phyloP scores from a whole-genome alignment of 30 jellyfish, hydroid and myxozoan species.

The Mastigias papua region DNA sequence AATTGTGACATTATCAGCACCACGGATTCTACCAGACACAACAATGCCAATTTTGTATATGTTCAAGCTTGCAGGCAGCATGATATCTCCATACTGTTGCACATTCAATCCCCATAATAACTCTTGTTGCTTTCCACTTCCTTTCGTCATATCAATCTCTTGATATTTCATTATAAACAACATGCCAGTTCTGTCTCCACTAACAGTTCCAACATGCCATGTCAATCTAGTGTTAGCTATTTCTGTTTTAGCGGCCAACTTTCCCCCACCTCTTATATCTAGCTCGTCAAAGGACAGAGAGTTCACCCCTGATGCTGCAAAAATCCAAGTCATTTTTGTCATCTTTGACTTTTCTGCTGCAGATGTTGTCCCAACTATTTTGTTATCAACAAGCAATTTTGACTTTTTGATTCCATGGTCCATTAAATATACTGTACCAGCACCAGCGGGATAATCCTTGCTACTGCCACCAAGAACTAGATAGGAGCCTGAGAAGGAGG shows the following conservation, averaged over 20 bases:
- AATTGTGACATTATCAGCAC: slow-evolving; percentile 72
- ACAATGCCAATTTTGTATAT: slow-evolving; percentile 61
- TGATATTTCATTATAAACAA: slow-evolving; percentile 59
- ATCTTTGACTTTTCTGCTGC: slow-evolving; percentile 36
- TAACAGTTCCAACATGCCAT: slow-evolving; percentile 63
- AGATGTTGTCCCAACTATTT: slow-evolving; percentile 14
- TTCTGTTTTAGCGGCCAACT: slow-evolving; percentile 62
- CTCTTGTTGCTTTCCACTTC: slow-evolving; percentile 44
- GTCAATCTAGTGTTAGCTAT: slow-evolving; percentile 38
- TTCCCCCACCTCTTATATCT: slow-evolving; percentile 72
- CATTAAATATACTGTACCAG: slow-evolving; percentile 66
- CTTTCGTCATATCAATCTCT: slow-evolving; percentile 69
- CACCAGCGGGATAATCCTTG: slow-evolving; percentile 66
- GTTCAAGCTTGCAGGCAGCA: slow-evolving; percentile 43
- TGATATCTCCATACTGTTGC: slow-evolving; percentile 56
- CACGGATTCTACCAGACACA: slow-evolving; percentile 68
- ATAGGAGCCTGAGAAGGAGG: slow-evolving; percentile 61
- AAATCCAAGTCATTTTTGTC: slow-evolving; percentile 72
- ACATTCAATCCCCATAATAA: slow-evolving; percentile 71
- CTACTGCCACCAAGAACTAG: slow-evolving; percentile 64
- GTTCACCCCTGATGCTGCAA: slow-evolving; percentile 52
- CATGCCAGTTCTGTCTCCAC: slow-evolving; percentile 78
- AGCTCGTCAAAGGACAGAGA: slow-evolving; percentile 52
- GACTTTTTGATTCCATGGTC: slow-evolving; percentile 49
- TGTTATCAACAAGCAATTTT: slow-evolving; percentile 57